Percentiles rank a stretch among this genome's conserved stretches.
Evolutionary conservation across 2,113 vertebrate species (phyloP).

Genomic region (rat (Rattus norvegicus)): DNA sequence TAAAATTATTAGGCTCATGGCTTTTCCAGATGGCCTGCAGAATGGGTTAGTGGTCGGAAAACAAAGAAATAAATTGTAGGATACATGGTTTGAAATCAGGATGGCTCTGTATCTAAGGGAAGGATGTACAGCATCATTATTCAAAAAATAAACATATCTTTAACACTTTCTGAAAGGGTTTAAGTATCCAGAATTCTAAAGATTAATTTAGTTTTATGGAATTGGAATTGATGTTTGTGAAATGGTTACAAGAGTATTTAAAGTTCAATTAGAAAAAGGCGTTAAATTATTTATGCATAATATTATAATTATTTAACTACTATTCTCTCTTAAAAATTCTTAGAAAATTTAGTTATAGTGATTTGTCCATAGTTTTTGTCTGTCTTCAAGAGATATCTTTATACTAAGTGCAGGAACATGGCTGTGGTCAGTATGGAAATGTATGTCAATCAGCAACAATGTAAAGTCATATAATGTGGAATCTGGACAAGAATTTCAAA

Average conservation of each 20-base stretch:
- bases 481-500: neutral
- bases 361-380: neutral
- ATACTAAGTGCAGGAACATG: neutral
- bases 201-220: neutral
- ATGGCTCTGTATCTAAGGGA: neutral
- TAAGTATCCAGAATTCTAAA: neutral
- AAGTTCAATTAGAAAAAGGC: neutral
- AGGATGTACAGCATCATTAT: neutral
- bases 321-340: neutral
- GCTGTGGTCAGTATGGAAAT: neutral
- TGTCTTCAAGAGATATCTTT: neutral
- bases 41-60: neutral
- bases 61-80: neutral
- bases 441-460: neutral
- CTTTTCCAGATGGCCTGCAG: neutral
- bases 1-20: neutral
- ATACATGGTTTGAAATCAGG: neutral
- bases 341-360: neutral
- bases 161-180: neutral
- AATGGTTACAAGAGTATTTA: slow-evolving; percentile 6
- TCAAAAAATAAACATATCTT: neutral
- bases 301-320: neutral
- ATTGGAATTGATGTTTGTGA: neutral
- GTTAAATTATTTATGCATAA: neutral
- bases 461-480: neutral